A percentile compares a stretch with the other conserved stretches of the same genome.
Evolutionary conservation across 2,113 vertebrate genomes (phyloP).

Genomic region (Ptilonorhynchus violaceus): DNA sequence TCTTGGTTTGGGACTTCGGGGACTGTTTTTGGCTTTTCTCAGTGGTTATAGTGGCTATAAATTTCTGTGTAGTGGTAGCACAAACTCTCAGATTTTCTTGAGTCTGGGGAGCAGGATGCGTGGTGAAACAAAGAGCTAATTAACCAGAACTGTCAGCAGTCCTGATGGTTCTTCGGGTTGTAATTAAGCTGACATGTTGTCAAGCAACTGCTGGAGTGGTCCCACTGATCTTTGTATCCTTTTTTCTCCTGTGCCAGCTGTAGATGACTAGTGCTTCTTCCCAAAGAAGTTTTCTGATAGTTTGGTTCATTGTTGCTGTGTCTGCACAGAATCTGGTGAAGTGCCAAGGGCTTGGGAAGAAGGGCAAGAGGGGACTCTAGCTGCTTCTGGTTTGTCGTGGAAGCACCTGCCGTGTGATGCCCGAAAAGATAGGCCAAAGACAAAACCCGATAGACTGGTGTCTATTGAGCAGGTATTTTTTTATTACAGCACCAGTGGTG

Average conservation of each 20-base stretch:
- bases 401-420: background rate
- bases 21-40: background rate
- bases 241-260: background rate
- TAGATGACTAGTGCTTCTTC: background rate
- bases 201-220: background rate
- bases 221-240: background rate
- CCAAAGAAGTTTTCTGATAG: background rate
- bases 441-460: too few relatives aligned
- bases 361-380: background rate
- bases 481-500: too few relatives aligned
- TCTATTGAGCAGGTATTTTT: too few relatives aligned
- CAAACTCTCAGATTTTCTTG: background rate
- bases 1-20: background rate
- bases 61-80: background rate
- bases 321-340: background rate
- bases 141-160: background rate
- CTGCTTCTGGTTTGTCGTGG: background rate
- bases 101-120: rapidly evolving
- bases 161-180: background rate
- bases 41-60: background rate
- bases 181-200: background rate
- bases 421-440: too few relatives aligned
- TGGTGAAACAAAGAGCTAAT: background rate
- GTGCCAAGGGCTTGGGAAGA: rapidly evolving
- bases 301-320: background rate